These are phyloP conservation scores for Synergus gifuensis DNA, from an alignment of 2,888 invertebrate species.

Conservation along the genomic window DNA sequence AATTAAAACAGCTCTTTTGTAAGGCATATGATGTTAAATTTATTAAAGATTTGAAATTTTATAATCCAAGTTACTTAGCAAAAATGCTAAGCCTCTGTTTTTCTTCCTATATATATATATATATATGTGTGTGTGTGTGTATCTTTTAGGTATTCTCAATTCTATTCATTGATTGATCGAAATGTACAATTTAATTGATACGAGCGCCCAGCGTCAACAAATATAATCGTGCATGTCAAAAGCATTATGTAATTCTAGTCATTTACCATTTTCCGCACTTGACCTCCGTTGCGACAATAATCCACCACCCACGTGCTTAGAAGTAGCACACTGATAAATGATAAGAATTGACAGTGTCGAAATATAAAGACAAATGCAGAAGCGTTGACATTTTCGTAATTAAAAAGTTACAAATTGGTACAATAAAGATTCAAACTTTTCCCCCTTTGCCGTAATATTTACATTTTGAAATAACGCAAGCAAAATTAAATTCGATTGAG, in stretches of 20 bases:
- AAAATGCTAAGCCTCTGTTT: background rate
- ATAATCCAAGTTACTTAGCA: no score
- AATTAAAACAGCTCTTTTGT: no score
- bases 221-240: constrained; percentile 29
- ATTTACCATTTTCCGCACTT: constrained; percentile 40
- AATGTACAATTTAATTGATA: constrained; percentile 19
- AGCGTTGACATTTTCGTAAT: background rate
- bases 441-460: background rate
- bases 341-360: constrained; percentile 25
- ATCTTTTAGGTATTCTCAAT: background rate
- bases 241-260: constrained; percentile 37
- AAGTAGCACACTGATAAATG: constrained; percentile 32
- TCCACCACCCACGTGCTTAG: constrained; percentile 32
- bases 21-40: background rate
- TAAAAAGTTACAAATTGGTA: background rate
- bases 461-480: background rate
- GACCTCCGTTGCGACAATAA: constrained; percentile 42
- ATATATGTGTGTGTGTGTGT: no score
- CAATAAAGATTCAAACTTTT: background rate
- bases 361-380: constrained; percentile 27
- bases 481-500: background rate
- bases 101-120: background rate
- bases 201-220: constrained; percentile 13
- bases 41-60: background rate
- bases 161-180: constrained; percentile 28